phyloP scores from a whole-genome alignment of 2,113 vertebrate species.

The Saguinus midas region DNA sequence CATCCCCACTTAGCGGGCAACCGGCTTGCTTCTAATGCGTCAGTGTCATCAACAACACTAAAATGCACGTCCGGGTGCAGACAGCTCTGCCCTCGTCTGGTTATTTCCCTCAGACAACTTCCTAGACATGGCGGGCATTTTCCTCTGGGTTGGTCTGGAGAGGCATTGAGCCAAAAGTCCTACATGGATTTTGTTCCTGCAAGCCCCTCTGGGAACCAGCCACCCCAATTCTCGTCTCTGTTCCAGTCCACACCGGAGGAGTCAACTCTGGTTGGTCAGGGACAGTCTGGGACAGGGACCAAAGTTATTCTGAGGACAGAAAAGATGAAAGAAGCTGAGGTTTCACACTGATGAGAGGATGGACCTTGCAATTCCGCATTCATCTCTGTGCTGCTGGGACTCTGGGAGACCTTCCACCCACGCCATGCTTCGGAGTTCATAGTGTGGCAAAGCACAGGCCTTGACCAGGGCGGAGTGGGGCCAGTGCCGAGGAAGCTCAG shows the following conservation, averaged over 20 bases:
- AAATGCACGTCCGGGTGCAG: not conserved
- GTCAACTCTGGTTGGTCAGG: not conserved
- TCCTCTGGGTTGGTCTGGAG: not conserved
- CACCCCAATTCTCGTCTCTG: not conserved
- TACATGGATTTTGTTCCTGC: not conserved
- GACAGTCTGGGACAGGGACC: not conserved
- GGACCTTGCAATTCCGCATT: not conserved
- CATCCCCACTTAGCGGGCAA: not conserved
- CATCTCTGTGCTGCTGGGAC: not conserved
- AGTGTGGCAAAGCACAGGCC: not conserved
- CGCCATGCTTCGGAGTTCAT: not conserved
- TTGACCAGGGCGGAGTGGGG: not conserved
- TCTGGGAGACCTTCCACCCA: no score
- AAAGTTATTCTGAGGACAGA: not conserved
- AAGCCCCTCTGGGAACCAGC: not conserved
- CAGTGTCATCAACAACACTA: not conserved
- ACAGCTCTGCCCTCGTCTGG: no score
- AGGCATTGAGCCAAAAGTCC: not conserved
- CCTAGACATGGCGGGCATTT: fast-evolving
- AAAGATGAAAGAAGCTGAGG: not conserved
- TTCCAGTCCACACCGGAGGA: not conserved
- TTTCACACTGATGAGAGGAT: not conserved
- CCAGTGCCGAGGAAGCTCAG: not conserved
- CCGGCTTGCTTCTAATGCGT: not conserved
- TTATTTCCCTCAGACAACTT: not conserved